Conservation (phyloP, 2,888 invertebrate genomes). For the Polylopha cassiicola region DNA sequence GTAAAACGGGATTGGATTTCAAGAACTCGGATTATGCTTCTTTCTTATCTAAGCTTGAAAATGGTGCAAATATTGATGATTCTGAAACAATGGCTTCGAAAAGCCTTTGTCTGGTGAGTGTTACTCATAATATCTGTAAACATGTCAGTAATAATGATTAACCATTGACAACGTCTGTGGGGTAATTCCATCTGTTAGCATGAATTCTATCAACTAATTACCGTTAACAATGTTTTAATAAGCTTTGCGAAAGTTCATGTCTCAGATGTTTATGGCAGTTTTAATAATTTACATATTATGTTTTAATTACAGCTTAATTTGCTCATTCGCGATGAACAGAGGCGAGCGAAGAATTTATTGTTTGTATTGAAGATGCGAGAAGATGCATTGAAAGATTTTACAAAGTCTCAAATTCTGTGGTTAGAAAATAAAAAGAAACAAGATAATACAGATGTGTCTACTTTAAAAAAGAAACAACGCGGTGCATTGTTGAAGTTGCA, state of each 20-base stretch:
- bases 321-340: slow-evolving; percentile 72
- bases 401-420: slow-evolving; percentile 70
- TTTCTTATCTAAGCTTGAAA: slow-evolving; percentile 56
- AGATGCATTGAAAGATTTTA: slow-evolving; percentile 69
- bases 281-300: slow-evolving; percentile 1
- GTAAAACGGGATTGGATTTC: slow-evolving; percentile 41
- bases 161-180: slow-evolving; percentile 27
- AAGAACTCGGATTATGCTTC: slow-evolving; percentile 51
- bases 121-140: slow-evolving; percentile 59
- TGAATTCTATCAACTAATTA: slow-evolving; percentile 23
- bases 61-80: slow-evolving; percentile 51
- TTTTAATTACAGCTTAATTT: slow-evolving; percentile 61
- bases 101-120: slow-evolving; percentile 73
- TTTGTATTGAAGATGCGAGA: slow-evolving; percentile 69
- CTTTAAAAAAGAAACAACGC: slow-evolving; percentile 81
- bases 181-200: slow-evolving; percentile 18
- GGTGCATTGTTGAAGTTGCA: slow-evolving; percentile 80
- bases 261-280: too few relatives aligned
- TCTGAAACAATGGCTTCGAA: slow-evolving; percentile 69
- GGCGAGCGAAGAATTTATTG: slow-evolving; percentile 66
- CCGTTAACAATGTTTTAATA: not conserved
- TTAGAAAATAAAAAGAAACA: slow-evolving; percentile 68
- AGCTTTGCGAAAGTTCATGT: too few relatives aligned
- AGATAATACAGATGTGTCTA: slow-evolving; percentile 64
- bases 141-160: slow-evolving; percentile 30